A percentile compares a stretch with the other conserved stretches of the same genome.
phyloP scores from a whole-genome alignment of 1,140 invertebrate genomes.

The Cotesia glomerata region DNA sequence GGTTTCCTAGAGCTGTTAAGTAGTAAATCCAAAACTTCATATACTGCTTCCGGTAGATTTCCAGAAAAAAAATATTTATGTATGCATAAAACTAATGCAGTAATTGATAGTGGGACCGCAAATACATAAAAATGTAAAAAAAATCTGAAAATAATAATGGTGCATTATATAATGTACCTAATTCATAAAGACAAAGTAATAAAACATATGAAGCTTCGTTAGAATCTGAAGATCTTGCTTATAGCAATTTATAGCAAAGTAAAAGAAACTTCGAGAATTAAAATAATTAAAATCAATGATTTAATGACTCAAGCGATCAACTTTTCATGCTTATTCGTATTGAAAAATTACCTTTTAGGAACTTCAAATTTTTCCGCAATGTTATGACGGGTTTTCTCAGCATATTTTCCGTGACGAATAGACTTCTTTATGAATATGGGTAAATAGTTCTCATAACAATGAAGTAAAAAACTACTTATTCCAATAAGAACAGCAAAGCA shows the following conservation, averaged over 20 bases:
- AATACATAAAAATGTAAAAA: constrained; percentile 79
- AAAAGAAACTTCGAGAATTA: no score
- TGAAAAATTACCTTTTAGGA: constrained; percentile 67
- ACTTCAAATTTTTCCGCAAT: constrained; percentile 67
- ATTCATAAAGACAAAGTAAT: neutral
- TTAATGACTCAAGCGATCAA: constrained; percentile 15
- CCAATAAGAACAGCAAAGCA: constrained; percentile 61
- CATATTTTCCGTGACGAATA: constrained; percentile 75
- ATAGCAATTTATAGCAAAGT: no score
- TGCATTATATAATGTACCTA: constrained; percentile 17
- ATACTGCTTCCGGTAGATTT: constrained; percentile 58
- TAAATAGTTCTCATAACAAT: constrained; percentile 68
- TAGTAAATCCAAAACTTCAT: constrained; percentile 61
- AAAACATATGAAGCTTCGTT: constrained; percentile 9
- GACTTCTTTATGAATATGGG: constrained; percentile 68
- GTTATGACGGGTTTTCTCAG: constrained; percentile 62
- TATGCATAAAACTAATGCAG: constrained; percentile 60
- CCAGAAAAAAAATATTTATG: constrained; percentile 60
- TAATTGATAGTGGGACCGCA: constrained; percentile 64
- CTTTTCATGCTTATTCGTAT: neutral
- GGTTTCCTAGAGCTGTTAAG: constrained; percentile 62
- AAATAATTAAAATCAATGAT: neutral
- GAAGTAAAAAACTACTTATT: constrained; percentile 67
- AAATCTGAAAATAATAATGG: constrained; percentile 57
- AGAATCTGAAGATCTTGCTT: neutral